Evolutionary conservation across 92 coral and sea anemone genomes (phyloP), one percentile per base, ranked within the genome.

Genomic region (Meandrina meandrites): DNA sequence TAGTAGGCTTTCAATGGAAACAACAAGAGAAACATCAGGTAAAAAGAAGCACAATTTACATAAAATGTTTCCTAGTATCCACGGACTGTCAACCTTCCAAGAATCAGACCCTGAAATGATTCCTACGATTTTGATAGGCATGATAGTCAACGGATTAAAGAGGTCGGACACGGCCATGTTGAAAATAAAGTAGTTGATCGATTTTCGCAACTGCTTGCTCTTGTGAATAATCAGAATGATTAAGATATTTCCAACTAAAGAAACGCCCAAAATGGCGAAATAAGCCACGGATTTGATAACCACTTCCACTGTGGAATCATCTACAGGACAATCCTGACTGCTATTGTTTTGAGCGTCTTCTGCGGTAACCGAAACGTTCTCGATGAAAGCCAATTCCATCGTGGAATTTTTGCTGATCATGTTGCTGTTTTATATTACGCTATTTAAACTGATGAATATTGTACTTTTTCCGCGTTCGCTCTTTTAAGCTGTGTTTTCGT

Each of bases 121-220:
- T 6, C 62, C 30, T 15, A 64, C 54, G 11, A 81, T 60, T 18
- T 1, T 24, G 24, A 36, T 35, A 32, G 85, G 85, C 45, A 81
- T 62, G 71, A 81, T 40, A 9, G 72, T 69, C 21, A 62, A 42
- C 24, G 85, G 85, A 32, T 31, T 81, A 7, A 81, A 57, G 24
- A 81, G 28, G 76, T 81, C 85, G 31, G 85, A 81, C 73, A 81
- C 85, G 19, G 85, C 85, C 85, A 81, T 81, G 85, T 81, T 81
- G 45, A 81, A n/a, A 60, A 81, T 34, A 40, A 81, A 64, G 53
- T 62, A 81, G 85, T 81, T 60, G 70, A 81, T 69, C 50, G 85
- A 57, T 14, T 62, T 81, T 69, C 85, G 69, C 27, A 64, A 19
- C 30, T 69, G 68, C 78, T 81, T 81, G 71, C 31, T 62, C 17